These are phyloP conservation scores for Helarctos malayanus DNA, from an alignment of 2,797 vertebrate genomes.

Conservation along the genomic window DNA sequence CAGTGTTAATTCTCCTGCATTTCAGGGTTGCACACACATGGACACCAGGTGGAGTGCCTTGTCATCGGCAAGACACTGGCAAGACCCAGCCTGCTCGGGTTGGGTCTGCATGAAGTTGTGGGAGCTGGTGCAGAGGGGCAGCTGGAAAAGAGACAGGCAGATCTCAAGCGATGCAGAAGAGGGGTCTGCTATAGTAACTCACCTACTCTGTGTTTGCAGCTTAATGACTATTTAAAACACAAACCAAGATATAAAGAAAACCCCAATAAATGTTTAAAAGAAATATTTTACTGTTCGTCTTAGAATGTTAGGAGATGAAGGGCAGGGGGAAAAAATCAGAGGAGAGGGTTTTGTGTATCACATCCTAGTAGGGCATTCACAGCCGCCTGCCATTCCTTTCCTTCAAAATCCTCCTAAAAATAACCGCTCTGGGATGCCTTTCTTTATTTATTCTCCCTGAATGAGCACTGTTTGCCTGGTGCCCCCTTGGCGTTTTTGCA, in stretches of 20 bases:
- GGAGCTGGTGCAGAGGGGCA: background rate
- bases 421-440: background rate
- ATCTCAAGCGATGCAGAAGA: background rate
- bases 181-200: background rate
- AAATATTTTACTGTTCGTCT: background rate
- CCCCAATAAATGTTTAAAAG: background rate
- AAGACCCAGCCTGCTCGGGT: background rate
- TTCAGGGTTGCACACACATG: background rate
- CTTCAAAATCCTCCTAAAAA: slow-evolving; percentile 6
- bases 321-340: background rate
- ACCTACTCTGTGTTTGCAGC: background rate
- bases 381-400: background rate
- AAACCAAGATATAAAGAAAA: background rate
- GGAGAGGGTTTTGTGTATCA: background rate
- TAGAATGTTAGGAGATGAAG: background rate
- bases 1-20: background rate
- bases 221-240: background rate
- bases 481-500: background rate
- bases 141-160: background rate
- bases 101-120: background rate
- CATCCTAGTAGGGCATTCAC: background rate
- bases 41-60: background rate
- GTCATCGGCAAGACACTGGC: background rate
- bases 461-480: background rate
- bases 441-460: background rate